Base-by-base conservation (phyloP, 2,113 vertebrate genomes). In the Phaethornis superciliosus region DNA sequence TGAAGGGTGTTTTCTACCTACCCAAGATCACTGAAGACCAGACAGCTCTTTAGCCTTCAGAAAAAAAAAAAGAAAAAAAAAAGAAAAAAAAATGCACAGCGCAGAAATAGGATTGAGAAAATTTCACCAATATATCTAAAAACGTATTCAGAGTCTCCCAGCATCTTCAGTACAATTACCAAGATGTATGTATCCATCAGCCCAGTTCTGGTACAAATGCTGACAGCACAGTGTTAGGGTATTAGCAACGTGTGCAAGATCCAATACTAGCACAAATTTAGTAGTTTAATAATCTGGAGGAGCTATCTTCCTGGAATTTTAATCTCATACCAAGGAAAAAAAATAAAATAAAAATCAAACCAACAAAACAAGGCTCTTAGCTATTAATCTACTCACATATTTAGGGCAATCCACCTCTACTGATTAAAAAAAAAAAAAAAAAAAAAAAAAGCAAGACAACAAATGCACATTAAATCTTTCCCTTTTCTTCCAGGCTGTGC, bases 241-340 rank as follows among this genome's bases (percentile, higher is more conserved):
- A 95, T 91, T 85, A 91, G 93, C 96, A 93, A 91, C 40, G 60
- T 91, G 95, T 89, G 91, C 63, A 87, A 95, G 89, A 94, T 94
- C 91, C 75, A 81, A 85, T 55, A n/a, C 79, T 10, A 64, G 88
- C 81, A 78, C 69, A 95, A 95, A 95, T 94, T 88, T 90, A 94
- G 72, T 81, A 81, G 85, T 95, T 96, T 95, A 95, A 95, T 96
- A 81, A 96, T 95, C 88, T 94, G 79, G 82, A 95, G 85, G 76
- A 94, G 91, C 64, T 95, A 91, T 88, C 94, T 96, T 91, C 91
- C 68, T 84, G 91, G 94, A 95, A 89, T 97, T 96, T 97, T 95
- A 95, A 95, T 93, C 95, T 95, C 85, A 88, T 87, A 80, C 51
- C 62, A 68, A 94, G 75, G 56, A 60, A 86, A 70, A 69, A 76